Percentiles rank a stretch among this genome's conserved stretches.
phyloP scores from a whole-genome alignment of 92 coral and sea anemone genomes.

The Actinostola sp. region DNA sequence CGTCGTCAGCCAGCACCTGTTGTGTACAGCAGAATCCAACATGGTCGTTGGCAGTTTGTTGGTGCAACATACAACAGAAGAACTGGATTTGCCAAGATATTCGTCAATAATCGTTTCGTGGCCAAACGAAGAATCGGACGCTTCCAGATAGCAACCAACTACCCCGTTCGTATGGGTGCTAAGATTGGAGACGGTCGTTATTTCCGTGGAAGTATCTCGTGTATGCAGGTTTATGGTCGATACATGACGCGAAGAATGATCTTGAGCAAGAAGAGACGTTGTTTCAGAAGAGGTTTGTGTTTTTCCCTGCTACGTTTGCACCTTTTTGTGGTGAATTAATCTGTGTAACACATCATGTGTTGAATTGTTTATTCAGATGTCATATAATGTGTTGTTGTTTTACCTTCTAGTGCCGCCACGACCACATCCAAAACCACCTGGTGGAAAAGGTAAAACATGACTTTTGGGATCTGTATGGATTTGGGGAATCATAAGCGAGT shows the following conservation, averaged over 20 bases:
- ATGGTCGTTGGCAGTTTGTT: slow-evolving; percentile 20
- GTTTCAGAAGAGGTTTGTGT: slow-evolving; percentile 25
- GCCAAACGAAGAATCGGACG: slow-evolving; percentile 20
- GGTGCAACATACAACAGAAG: slow-evolving; percentile 22
- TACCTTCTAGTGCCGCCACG: too few species aligned
- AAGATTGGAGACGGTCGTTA: slow-evolving; percentile 18
- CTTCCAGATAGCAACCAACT: slow-evolving; percentile 23
- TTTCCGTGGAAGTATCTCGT: slow-evolving; percentile 37
- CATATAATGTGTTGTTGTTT: too few species aligned
- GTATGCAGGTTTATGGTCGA: slow-evolving; percentile 22
- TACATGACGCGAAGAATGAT: neutral
- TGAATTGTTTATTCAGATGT: too few species aligned
- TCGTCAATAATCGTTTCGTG: slow-evolving; percentile 26
- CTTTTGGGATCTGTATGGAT: too few species aligned
- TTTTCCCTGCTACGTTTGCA: too few species aligned
- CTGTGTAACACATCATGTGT: too few species aligned
- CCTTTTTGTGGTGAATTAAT: too few species aligned
- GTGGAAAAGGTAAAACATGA: too few species aligned
- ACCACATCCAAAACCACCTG: too few species aligned
- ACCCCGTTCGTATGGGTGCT: slow-evolving; percentile 21
- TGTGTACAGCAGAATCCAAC: neutral
- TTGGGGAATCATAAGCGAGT: too few species aligned
- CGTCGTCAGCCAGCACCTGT: slow-evolving; percentile 23
- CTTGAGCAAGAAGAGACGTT: slow-evolving; percentile 16
- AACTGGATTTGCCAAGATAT: slow-evolving; percentile 32